Evolutionary conservation across 2,797 vertebrate genomes (phyloP), one percentile per base, ranked within the genome.

Genomic region (Gadopsis marmoratus): DNA sequence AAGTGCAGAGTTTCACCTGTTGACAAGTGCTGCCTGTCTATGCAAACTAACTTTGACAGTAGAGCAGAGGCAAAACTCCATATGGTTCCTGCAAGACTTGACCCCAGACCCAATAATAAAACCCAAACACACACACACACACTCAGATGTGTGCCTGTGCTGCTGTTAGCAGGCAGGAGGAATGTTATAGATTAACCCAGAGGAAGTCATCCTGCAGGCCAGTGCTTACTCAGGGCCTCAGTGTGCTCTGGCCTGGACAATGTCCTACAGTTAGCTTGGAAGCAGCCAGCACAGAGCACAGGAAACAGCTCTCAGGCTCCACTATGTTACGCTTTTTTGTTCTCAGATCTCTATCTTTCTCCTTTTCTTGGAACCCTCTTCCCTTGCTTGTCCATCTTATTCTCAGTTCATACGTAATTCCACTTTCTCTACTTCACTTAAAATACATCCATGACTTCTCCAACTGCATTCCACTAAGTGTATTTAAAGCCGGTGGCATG

Each of bases 81-180:
- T 93, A 92, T 93, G 94, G 90, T 94, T 95, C 93, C 92, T 94
- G 88, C 76, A 81, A 70, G 84, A 87, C 82, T 69, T 89, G 85
- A 92, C 89, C 91, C 67, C 4, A 59, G 65, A 84, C 79, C 82
- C 63, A 69, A 56, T 61, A 70, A 48, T 73, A 51, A 61, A 79
- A 64, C 74, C 58, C 51, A 58, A 70, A 70, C 61, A 47, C 59
- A 61, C 45, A 66, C 72, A 26, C 26, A 26, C 26, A 26, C 33
- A 33, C 33, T 70, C 23, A 45, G 68, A 69, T 74, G 37, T 37
- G 37, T 37, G 37, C 74, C 58, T 72, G 67, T 80, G 63, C 72
- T 83, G 64, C 45, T 72, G 39, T 76, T 77, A 74, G 76, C 81
- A 81, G 76, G 55, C 87, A 21, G 67, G 58, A 84, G 82, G 89